Conservation (phyloP, 2,797 vertebrate species). For the Calcarius lapponicus region DNA sequence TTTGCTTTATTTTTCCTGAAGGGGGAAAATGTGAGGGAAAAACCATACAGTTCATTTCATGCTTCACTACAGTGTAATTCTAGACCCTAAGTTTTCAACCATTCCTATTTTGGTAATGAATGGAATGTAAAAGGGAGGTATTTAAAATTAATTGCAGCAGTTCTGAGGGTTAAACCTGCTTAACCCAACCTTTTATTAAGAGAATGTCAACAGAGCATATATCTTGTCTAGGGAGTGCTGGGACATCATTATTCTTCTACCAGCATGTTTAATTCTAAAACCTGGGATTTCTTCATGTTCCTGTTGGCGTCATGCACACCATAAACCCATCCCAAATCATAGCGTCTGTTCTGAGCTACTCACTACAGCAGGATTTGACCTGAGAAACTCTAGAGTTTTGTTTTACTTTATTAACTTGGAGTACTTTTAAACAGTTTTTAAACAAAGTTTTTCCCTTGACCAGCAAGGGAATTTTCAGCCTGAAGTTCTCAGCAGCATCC, state of each 20-base stretch:
- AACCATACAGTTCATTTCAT: constrained; percentile 64
- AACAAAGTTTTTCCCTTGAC: constrained; percentile 80
- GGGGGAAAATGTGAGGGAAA: constrained; percentile 22
- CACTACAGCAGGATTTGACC: constrained; percentile 81
- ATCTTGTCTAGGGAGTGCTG: constrained; percentile 46
- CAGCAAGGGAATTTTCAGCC: constrained; percentile 84
- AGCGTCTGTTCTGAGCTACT: constrained; percentile 78
- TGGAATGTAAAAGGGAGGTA: constrained; percentile 67
- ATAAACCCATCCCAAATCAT: constrained; percentile 48
- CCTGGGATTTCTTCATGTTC: constrained; percentile 60
- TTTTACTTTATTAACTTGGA: constrained; percentile 77
- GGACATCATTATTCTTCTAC: constrained; percentile 18
- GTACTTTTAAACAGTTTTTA: constrained; percentile 72
- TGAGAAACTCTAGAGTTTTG: constrained; percentile 81
- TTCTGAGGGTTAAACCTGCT: constrained; percentile 77
- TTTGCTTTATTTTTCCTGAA: constrained; percentile 21
- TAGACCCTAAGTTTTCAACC: constrained; percentile 46
- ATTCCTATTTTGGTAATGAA: constrained; percentile 55
- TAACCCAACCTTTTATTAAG: constrained; percentile 69
- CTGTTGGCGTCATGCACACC: constrained; percentile 65
- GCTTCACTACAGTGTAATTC: constrained; percentile 67
- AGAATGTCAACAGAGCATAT: constrained; percentile 67
- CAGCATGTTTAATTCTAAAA: constrained; percentile 53
- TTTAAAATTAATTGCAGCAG: constrained; percentile 77
- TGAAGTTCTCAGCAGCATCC: constrained; percentile 76